Evolutionary conservation across 2,888 invertebrate species (phyloP), one percentile per base, ranked within the genome.

Genomic region (Iphiclides podalirius): DNA sequence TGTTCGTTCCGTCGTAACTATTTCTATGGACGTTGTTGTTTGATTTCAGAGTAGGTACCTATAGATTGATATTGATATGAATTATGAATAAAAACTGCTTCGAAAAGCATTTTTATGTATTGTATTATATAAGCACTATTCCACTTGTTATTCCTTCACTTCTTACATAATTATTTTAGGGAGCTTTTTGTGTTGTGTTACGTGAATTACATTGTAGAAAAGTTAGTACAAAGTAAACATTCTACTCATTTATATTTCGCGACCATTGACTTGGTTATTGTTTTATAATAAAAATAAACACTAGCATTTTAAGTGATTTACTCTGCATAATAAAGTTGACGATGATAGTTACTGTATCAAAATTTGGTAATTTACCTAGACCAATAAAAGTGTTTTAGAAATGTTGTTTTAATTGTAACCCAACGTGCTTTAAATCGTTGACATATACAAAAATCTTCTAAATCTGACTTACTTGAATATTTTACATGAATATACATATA

Each of bases 321-420:
- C 70, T 75, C 70, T 73, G 74, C 75, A 70, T 75, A 78, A 72
- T 73, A 60, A 74, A 74, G 71, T 78, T 75, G 70, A 78, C 67
- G 67, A 75, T 70, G 62, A 72, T 46, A 52, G 45, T 54, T 74
- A 71, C 63, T 82, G 79, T 82, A 84, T 74, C 67, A 70, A 67
- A 73, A 70, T 75, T 71, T 64, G 70, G 75, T 79, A 62, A 79
- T 72, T 75, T 78, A 76, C 69, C 79, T 84, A 83, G 79, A 78
- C 72, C 78, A 86, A 84, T 86, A 83, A 87, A 86, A 75, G 80
- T 79, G 86, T 80, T 84, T 85, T 80, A 84, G 78, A 67, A 72
- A 28, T 20, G 46, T 36, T 50, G 58, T 65, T 58, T 54, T 53
- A 53, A 55, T 60, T 53, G 16, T 38, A 42, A n/a, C n/a, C n/a